Conservation (phyloP, 2,888 invertebrate genomes). For the Cantharis rustica region DNA sequence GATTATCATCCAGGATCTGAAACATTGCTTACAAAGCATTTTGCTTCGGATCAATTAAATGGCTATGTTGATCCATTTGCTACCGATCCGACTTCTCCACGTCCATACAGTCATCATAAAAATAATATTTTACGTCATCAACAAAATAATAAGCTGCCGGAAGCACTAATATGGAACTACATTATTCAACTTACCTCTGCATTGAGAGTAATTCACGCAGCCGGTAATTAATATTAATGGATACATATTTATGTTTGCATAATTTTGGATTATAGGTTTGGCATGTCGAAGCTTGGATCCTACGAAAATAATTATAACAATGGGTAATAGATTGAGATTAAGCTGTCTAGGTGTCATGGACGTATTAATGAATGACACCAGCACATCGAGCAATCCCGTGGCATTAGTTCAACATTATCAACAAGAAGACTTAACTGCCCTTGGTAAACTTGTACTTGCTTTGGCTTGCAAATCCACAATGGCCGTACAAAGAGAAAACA, state of each 20-base stretch:
- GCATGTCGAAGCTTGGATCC: slow-evolving; percentile 88
- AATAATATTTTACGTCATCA: slow-evolving; percentile 80
- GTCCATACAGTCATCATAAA: slow-evolving; percentile 82
- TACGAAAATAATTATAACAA: slow-evolving; percentile 78
- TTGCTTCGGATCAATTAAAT: slow-evolving; percentile 67
- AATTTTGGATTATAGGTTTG: slow-evolving; percentile 60
- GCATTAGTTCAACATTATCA: slow-evolving; percentile 73
- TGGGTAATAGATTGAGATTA: slow-evolving; percentile 68
- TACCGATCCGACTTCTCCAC: slow-evolving; percentile 78
- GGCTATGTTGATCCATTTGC: slow-evolving; percentile 81
- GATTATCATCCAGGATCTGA: slow-evolving; percentile 92
- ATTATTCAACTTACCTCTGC: slow-evolving; percentile 95
- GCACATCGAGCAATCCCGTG: slow-evolving; percentile 63
- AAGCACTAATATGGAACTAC: slow-evolving; percentile 92
- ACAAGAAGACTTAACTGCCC: slow-evolving; percentile 89
- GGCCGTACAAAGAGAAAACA: slow-evolving; percentile 85
- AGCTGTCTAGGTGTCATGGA: slow-evolving; percentile 83
- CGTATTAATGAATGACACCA: slow-evolving; percentile 76
- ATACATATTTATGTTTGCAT: slow-evolving; percentile 51
- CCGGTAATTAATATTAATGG: slow-evolving; percentile 42
- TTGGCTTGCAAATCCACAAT: slow-evolving; percentile 91
- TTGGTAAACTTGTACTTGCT: slow-evolving; percentile 89
- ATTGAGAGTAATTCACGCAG: slow-evolving; percentile 84
- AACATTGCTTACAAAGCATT: slow-evolving; percentile 85
- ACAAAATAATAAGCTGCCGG: slow-evolving; percentile 75